Percentiles rank a stretch among this genome's conserved stretches.
These are phyloP conservation scores for Ceratina calcarata DNA, from an alignment of 1,140 invertebrate genomes.

Conservation along the genomic window DNA sequence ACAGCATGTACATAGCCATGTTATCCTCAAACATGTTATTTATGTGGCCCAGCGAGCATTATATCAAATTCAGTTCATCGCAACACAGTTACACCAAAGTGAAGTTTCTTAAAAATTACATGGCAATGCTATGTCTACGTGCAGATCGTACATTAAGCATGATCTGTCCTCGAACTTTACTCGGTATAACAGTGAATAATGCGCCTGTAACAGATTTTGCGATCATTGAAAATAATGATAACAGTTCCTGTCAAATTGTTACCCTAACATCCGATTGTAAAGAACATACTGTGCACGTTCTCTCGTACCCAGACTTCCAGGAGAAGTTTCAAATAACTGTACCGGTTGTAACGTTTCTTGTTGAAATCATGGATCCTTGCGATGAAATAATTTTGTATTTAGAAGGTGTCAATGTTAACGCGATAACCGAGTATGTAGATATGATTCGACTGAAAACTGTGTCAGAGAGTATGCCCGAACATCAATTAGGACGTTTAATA, in stretches of 20 bases:
- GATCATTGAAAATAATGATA: conserved; percentile 60
- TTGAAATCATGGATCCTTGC: conserved; percentile 62
- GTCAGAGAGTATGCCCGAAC: conserved; percentile 72
- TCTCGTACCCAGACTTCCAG: conserved; percentile 74
- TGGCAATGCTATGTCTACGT: conserved; percentile 67
- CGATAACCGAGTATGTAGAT: conserved; percentile 54
- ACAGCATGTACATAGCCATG: conserved; percentile 58
- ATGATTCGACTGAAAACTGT: conserved; percentile 74
- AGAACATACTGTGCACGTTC: conserved; percentile 58
- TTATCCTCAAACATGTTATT: conserved; percentile 58
- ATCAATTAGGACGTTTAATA: conserved; percentile 73
- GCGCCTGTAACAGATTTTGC: conserved; percentile 65
- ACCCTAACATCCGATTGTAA: conserved; percentile 55
- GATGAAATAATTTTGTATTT: conserved; percentile 72
- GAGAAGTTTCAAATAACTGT: conserved; percentile 71
- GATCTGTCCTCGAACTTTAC: conserved; percentile 66
- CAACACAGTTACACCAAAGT: conserved; percentile 64
- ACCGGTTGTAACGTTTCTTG: conserved; percentile 65
- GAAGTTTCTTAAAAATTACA: conserved; percentile 59
- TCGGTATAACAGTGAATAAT: conserved; percentile 63
- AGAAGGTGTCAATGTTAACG: conserved; percentile 64
- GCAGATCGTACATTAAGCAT: conserved; percentile 61
- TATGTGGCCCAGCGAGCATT: conserved; percentile 61
- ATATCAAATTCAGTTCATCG: conserved; percentile 38
- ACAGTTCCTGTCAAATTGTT: conserved; percentile 62